phyloP scores from a whole-genome alignment of 2,113 vertebrate species.

The Motacilla alba region DNA sequence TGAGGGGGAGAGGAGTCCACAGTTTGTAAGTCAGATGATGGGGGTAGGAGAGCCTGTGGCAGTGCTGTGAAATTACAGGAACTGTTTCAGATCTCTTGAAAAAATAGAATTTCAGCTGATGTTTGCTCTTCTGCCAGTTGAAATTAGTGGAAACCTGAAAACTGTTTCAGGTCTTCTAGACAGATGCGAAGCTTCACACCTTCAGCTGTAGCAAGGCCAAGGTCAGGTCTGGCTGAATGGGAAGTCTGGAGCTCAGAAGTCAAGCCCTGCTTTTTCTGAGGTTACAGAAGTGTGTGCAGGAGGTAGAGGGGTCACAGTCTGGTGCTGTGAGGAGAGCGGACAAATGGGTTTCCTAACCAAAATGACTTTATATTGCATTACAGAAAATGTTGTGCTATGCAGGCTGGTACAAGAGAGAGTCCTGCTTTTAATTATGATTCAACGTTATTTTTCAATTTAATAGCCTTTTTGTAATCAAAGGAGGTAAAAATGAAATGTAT shows the following conservation, averaged over 20 bases:
- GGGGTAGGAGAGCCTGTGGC: not conserved
- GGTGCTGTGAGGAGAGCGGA: not conserved
- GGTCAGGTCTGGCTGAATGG: not conserved
- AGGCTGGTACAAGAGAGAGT: not conserved
- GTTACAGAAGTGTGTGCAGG: not conserved
- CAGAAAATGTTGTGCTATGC: not conserved
- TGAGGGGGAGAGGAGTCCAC: not conserved
- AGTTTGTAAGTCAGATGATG: not conserved
- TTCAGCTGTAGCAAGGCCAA: not conserved
- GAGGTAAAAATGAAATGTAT: constrained; percentile 17
- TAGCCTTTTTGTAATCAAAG: constrained; percentile 38
- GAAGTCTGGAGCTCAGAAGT: not conserved
- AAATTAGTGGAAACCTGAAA: not conserved
- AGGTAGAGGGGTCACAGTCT: not conserved
- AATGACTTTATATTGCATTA: not conserved
- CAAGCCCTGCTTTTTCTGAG: not conserved
- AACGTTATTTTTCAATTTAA: constrained; percentile 21
- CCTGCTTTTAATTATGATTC: constrained; percentile 28
- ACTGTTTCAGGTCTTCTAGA: not conserved
- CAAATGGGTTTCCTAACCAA: not conserved
- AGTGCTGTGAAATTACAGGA: not conserved
- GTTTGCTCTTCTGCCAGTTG: not conserved
- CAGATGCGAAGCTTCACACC: not conserved
- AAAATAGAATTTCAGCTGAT: not conserved
- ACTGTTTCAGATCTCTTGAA: not conserved